phyloP scores from a whole-genome alignment of 2,888 invertebrate species.

The Hylaea fasciaria region DNA sequence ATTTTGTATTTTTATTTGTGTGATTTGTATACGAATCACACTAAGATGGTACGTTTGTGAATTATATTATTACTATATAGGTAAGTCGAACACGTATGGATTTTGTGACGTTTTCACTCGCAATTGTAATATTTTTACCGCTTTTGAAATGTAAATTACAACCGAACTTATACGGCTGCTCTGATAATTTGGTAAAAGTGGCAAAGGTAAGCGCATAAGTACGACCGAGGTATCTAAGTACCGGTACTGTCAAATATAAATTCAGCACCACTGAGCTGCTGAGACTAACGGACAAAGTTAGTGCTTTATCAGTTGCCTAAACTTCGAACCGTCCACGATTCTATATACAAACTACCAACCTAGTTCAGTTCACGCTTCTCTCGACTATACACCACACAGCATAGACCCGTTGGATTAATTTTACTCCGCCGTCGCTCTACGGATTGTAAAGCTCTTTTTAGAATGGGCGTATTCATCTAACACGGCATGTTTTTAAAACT shows the following conservation, averaged over 20 bases:
- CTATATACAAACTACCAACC: conserved; percentile 40
- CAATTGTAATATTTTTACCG: too few relatives aligned
- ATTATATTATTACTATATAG: too few relatives aligned
- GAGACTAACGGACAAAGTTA: conserved; percentile 49
- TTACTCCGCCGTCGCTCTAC: conserved; percentile 12
- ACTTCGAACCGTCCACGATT: conserved; percentile 44
- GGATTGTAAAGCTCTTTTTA: conserved; percentile 40
- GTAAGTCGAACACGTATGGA: too few relatives aligned
- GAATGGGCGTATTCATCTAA: conserved; percentile 36
- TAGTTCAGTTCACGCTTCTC: conserved; percentile 39
- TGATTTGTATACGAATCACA: too few relatives aligned
- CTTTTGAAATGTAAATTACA: too few relatives aligned
- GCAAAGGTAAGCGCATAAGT: neutral
- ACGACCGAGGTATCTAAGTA: neutral
- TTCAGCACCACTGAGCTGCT: conserved; percentile 2
- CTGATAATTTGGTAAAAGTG: neutral
- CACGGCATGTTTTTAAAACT: conserved; percentile 53
- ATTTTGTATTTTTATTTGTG: too few relatives aligned
- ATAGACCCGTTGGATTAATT: conserved; percentile 31
- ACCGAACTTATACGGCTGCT: too few relatives aligned
- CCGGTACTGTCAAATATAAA: conserved; percentile 11
- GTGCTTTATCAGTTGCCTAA: conserved; percentile 52
- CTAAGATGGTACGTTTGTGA: too few relatives aligned
- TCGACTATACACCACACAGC: conserved; percentile 39
- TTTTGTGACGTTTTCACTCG: too few relatives aligned